These are phyloP conservation scores for Sorex fumeus DNA, from an alignment of 2,113 vertebrate genomes.

Conservation along the genomic window DNA sequence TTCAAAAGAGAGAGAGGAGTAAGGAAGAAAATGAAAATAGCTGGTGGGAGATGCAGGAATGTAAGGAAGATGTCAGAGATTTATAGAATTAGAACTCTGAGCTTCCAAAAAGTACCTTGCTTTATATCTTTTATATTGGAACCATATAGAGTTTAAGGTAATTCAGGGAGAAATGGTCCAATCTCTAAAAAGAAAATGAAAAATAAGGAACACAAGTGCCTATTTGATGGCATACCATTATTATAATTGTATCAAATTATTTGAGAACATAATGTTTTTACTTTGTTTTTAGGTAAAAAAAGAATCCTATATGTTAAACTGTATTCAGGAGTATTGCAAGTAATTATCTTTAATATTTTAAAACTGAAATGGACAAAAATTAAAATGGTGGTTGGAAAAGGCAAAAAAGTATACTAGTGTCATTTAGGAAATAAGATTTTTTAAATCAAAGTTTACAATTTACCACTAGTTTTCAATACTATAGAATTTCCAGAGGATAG, in stretches of 20 bases:
- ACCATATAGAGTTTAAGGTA: background rate
- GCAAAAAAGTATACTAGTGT: background rate
- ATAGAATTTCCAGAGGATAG: conserved; percentile 16
- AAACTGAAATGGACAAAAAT: background rate
- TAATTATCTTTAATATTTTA: conserved; percentile 13
- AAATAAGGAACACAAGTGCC: background rate
- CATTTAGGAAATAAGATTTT: background rate
- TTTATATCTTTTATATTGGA: conserved; percentile 6
- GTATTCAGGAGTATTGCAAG: background rate
- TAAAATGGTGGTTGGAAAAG: conserved; percentile 3
- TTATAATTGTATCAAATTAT: conserved; percentile 10
- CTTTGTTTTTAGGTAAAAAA: conserved; percentile 11
- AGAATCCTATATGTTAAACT: conserved; percentile 28
- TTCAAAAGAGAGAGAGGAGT: background rate
- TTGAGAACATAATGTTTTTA: background rate
- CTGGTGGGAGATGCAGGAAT: background rate
- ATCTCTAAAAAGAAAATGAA: background rate
- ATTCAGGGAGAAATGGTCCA: background rate
- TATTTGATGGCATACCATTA: background rate
- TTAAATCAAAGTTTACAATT: too few species aligned
- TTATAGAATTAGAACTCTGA: background rate
- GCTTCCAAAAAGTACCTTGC: conserved; percentile 6
- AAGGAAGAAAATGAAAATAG: too few species aligned
- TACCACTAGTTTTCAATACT: background rate
- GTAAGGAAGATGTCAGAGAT: background rate